These are phyloP conservation scores for Tortrix viridana DNA, from an alignment of 2,888 invertebrate species.

Conservation along the genomic window DNA sequence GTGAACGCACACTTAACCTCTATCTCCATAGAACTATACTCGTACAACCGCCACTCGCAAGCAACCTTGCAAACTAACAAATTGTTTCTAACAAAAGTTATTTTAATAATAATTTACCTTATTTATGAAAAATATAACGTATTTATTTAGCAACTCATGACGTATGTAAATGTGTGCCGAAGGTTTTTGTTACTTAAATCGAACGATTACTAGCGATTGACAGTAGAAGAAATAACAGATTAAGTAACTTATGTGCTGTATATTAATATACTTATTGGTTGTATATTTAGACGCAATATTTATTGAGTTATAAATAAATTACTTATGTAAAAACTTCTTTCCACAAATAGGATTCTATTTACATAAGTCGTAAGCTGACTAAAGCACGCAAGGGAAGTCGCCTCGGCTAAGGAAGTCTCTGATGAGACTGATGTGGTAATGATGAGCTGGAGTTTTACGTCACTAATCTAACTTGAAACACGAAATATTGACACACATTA, in stretches of 20 bases:
- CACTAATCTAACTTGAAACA: no score
- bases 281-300: neutral
- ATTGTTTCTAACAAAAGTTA: constrained; percentile 42
- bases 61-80: constrained; percentile 44
- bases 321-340: no score
- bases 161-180: neutral
- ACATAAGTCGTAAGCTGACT: no score
- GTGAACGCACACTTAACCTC: constrained; percentile 30
- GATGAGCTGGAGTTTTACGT: no score
- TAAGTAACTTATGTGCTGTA: neutral
- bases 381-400: no score
- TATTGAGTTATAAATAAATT: neutral
- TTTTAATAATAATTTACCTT: no score
- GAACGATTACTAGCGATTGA: neutral
- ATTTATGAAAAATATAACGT: constrained; percentile 41
- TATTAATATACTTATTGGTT: neutral
- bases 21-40: constrained; percentile 18
- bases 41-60: constrained; percentile 1
- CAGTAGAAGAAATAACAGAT: constrained; percentile 1
- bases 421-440: no score
- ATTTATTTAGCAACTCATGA: constrained; percentile 5
- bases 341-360: no score
- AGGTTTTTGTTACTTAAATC: constrained; percentile 15
- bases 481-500: no score
- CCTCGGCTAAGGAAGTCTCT: no score